phyloP scores from a whole-genome alignment of 2,888 invertebrate genomes.

The Mesochorus sp. region DNA sequence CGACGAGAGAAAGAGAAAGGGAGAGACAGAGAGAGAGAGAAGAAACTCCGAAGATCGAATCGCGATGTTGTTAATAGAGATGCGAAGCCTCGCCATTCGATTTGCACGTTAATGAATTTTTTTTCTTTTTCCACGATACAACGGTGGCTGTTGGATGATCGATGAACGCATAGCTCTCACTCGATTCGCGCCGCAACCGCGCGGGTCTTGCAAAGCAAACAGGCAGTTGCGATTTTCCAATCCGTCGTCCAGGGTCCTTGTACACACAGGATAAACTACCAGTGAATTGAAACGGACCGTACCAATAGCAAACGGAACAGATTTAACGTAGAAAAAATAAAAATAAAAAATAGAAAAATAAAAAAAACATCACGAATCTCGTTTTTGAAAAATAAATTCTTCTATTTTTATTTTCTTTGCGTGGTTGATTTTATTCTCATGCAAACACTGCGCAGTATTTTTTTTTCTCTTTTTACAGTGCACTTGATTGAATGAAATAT shows the following conservation, averaged over 20 bases:
- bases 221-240: constrained; percentile 50
- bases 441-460: not conserved
- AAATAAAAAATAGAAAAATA: not conserved
- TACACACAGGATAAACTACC: constrained; percentile 12
- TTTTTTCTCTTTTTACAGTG: not conserved
- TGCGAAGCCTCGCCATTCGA: constrained; percentile 68
- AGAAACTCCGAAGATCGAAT: constrained; percentile 37
- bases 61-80: constrained; percentile 62
- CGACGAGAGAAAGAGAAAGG: not conserved
- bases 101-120: constrained; percentile 76
- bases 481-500: too few species aligned
- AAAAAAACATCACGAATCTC: constrained; percentile 31
- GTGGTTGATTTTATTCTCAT: constrained; percentile 14
- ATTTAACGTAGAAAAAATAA: constrained; percentile 26
- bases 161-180: constrained; percentile 15
- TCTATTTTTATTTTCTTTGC: constrained; percentile 15
- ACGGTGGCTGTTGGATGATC: constrained; percentile 13
- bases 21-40: constrained; percentile 20
- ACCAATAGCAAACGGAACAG: constrained; percentile 40
- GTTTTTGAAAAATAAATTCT: constrained; percentile 35
- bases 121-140: constrained; percentile 39
- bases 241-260: constrained; percentile 30
- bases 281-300: constrained; percentile 40
- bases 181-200: constrained; percentile 8
- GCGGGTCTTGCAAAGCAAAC: constrained; percentile 46